Base-by-base conservation (phyloP, 1,140 invertebrate species). In the Drosophila pseudoobscura region DNA sequence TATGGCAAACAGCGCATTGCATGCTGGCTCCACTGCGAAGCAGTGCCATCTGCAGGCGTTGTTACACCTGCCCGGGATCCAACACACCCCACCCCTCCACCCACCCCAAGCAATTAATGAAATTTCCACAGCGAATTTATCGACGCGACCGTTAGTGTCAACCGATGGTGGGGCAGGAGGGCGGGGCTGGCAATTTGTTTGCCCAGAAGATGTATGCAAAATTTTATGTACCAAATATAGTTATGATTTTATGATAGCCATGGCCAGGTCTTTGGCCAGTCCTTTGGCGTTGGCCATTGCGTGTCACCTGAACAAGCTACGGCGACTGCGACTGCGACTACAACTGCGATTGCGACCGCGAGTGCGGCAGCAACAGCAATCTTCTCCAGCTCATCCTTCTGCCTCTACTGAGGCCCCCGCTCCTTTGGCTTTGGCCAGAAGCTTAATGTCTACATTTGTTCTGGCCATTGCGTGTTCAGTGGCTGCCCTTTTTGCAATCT, bases 381-480 rank as follows among this genome's bases (percentile, higher is more conserved):
- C 60, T 22, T 39, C 62, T 46, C 45, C 55, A 51, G 20, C 17
- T 20, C 17, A 20, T 13, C 26, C 35, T 46, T 56, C 31, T 15
- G 7, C 31, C 53, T 9, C 39, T 43, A 9, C 22, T 56, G 39
- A 43, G 17, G 52, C n/a, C 47, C 47, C 11, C 24, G 44, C 51
- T 47, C 39, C 54, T 39, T 74, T 64, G 45, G 63, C 47, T 58
- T 39, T 49, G 77, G 51, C 50, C 58, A 59, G 60, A 60, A 85
- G 83, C 83, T 87, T 87, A 87, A 87, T 87, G 83, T 87, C 83
- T 87, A 87, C 83, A 87, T 87, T 87, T 87, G 83, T 87, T 83
- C 78, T 83, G 75, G 75, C 78, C 75, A 83, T 88, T 87, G 83
- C 83, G 83, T 87, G 83, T 75, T 88, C 78, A 75, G 62, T 87